Evolutionary conservation across 2,797 vertebrate genomes (phyloP).

Genomic region (Macropus fuliginosus): DNA sequence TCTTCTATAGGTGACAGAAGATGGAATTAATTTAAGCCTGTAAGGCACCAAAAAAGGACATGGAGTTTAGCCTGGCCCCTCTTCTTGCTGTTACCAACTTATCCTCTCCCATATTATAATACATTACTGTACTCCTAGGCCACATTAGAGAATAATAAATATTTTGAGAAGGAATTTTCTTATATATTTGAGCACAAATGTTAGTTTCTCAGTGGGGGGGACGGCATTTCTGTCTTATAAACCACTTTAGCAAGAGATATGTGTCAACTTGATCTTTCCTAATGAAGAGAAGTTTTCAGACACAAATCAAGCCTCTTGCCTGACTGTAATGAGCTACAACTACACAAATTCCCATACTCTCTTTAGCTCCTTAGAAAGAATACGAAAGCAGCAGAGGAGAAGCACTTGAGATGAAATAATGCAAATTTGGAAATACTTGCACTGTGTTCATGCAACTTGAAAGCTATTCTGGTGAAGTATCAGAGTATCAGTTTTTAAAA

Average conservation of each 20-base stretch:
- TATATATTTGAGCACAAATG: neutral
- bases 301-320: slow-evolving; percentile 28
- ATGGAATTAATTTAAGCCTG: neutral
- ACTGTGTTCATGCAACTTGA: slow-evolving; percentile 20
- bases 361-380: slow-evolving; percentile 71
- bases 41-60: slow-evolving; percentile 30
- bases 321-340: slow-evolving; percentile 65
- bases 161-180: slow-evolving; percentile 6
- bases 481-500: slow-evolving; percentile 39
- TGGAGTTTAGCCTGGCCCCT: neutral
- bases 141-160: neutral
- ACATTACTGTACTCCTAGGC: neutral
- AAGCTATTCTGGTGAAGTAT: slow-evolving; percentile 52
- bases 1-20: slow-evolving; percentile 1
- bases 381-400: slow-evolving; percentile 74
- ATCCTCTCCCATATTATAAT: neutral
- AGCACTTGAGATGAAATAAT: slow-evolving; percentile 68
- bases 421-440: slow-evolving; percentile 55
- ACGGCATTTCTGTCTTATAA: neutral
- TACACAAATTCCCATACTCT: slow-evolving; percentile 75
- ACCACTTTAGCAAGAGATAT: neutral
- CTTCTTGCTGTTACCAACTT: neutral
- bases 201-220: neutral
- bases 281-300: neutral
- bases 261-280: neutral